Base-by-base conservation (phyloP, 2,888 invertebrate genomes). In the Leptothorax acervorum region DNA sequence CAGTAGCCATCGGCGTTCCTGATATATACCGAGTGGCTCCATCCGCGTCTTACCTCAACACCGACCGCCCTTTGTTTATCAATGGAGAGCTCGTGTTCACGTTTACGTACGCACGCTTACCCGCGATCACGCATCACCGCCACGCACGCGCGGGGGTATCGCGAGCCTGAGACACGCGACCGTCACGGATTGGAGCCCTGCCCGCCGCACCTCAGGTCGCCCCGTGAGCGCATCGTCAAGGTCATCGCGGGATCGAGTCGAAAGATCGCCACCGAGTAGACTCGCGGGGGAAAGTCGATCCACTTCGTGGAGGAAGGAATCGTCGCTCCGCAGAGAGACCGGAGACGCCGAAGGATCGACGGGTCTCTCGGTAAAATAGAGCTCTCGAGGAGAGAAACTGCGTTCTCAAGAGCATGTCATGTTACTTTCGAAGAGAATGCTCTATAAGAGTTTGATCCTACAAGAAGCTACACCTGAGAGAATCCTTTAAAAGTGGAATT, bases 81-180 rank as follows among this genome's bases (percentile, higher is more conserved):
- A 91, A 91, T 91, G 90, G 87, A 85, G 89, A 88, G 88, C 89
- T 86, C 91, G 90, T 70, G 86, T 85, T 84, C 91, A 86, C 90
- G 87, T 88, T 88, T 78, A 91, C 91, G 91, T 74, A 91, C 91
- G 91, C 91, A 91, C 88, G 82, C 87, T 73, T 60, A 79, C 85
- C 78, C 90, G 90, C 90, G 87, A 89, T 88, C 87, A 88, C 90
- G 90, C 84, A 79, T 79, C 48, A 86, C 87, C 83, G 42, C 74
- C 74, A 90, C 91, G 88, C 90, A 89, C 90, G 89, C 90, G 90
- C 89, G 90, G 45, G 75, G 75, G 18, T 88, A 87, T 84, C 90
- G 89, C 79, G 87, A 89, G 85, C 28, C n/a, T 12, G 65, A 66
- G 18, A 28, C 66, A 18, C 66, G 66, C 45, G 86, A 90, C 11